These are phyloP conservation scores for Empidonax alnorum DNA, from an alignment of 2,113 vertebrate genomes.

Conservation along the genomic window DNA sequence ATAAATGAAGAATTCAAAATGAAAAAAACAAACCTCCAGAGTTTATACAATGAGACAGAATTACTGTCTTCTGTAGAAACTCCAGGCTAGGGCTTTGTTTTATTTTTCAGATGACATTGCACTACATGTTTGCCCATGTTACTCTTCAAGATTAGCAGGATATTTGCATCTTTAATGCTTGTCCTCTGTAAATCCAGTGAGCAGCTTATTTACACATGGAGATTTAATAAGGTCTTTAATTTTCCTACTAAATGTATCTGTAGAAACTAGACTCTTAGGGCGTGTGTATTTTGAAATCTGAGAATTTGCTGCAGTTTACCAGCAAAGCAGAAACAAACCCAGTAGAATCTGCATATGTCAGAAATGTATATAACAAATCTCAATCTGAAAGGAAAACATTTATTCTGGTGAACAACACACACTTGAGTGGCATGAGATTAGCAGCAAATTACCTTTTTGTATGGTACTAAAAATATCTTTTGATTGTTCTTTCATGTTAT, in stretches of 20 bases:
- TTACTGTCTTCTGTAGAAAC: background rate
- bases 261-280: background rate
- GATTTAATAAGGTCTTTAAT: background rate
- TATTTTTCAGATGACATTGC: background rate
- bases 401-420: background rate
- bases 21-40: background rate
- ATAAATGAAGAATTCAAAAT: background rate
- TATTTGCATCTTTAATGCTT: slow-evolving; percentile 11
- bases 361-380: background rate
- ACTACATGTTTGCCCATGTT: background rate
- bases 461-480: background rate
- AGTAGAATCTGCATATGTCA: background rate
- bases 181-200: background rate
- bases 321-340: background rate
- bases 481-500: background rate
- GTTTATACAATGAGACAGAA: background rate
- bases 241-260: background rate
- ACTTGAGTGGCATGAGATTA: background rate
- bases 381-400: slow-evolving; percentile 8
- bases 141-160: background rate
- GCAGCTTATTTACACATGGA: background rate
- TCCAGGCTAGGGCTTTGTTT: background rate
- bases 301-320: background rate
- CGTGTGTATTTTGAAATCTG: background rate
- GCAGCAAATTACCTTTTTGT: background rate